Base-by-base conservation (phyloP, 2,888 invertebrate genomes). In the Stenodera caucasica region DNA sequence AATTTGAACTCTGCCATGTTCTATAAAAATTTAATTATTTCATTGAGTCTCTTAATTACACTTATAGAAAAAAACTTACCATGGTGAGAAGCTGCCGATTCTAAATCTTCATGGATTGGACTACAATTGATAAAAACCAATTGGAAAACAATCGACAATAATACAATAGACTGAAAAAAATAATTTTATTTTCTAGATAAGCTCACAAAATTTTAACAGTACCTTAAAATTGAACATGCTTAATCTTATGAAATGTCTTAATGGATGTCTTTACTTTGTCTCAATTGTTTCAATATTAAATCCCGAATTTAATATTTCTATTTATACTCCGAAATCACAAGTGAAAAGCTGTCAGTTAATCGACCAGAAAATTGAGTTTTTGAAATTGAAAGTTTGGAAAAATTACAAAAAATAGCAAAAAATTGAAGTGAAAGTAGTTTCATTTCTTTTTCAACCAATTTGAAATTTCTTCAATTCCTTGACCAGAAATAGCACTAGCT, bases 401-500 rank as follows among this genome's bases (percentile, higher is more conserved):
- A 26, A 26, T 7, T 26, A 7, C 7, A 53, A 30, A 57, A 58
- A 58, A 55, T 58, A 40, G 49, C 32, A 45, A 53, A 29, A 14
- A 32, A 18, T 14, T 21, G 18, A 29, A 57, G 60, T 59, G 63
- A 63, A 63, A 63, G 63, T 58, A 49, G 15, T 59, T 35, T 61
- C 40, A 67, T 55, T 67, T 67, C 55, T 60, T 67, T 65, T 63
- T 72, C 60, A 81, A 68, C 89, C 89, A 90, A 49, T 85, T 81
- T 55, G 88, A 82, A 49, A 93, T 84, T 58, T 85, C 84, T 29
- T 88, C 86, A 2, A 90, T 80, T 0, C 93, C 93, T 62, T 85
- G 85, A 0, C 88, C 90, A 11, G 84, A 86, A 45, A 91, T 85
- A 0, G 91, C 90, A 58, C 92, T 90, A 0, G 89, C 88, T 81